phyloP scores from a whole-genome alignment of 2,113 vertebrate genomes.

The Vidua macroura region DNA sequence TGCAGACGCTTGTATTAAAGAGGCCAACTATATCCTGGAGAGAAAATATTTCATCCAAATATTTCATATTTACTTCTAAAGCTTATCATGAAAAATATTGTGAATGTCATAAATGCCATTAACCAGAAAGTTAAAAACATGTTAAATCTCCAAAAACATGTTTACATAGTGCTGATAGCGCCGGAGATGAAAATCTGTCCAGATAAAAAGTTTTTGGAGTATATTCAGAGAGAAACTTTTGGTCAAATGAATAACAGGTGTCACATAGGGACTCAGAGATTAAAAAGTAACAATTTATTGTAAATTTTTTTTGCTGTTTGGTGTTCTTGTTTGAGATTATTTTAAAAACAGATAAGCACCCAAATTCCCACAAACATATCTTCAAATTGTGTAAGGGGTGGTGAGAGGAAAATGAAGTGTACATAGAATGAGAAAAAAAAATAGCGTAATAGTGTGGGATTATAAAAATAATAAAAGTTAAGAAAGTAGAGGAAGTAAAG shows the following conservation, averaged over 20 bases:
- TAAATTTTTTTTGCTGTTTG: background rate
- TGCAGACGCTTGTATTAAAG: background rate
- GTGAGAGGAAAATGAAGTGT: background rate
- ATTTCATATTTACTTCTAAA: background rate
- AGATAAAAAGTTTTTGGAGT: background rate
- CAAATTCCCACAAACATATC: background rate
- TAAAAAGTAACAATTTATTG: background rate
- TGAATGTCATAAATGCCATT: background rate
- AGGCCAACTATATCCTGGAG: background rate
- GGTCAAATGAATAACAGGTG: background rate
- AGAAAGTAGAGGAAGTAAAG: background rate
- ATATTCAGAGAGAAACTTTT: background rate
- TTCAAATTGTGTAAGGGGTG: background rate
- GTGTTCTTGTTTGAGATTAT: background rate
- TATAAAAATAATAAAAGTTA: conserved; percentile 14
- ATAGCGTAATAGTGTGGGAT: background rate
- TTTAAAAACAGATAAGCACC: background rate
- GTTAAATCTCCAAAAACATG: background rate
- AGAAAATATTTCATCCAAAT: background rate
- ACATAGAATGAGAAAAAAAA: background rate
- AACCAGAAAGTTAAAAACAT: background rate
- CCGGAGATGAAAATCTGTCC: background rate
- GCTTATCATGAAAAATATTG: background rate
- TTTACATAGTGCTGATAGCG: background rate
- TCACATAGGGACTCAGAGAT: background rate